phyloP scores from a whole-genome alignment of 2,113 vertebrate genomes.

The Myrmophylax atrothorax region DNA sequence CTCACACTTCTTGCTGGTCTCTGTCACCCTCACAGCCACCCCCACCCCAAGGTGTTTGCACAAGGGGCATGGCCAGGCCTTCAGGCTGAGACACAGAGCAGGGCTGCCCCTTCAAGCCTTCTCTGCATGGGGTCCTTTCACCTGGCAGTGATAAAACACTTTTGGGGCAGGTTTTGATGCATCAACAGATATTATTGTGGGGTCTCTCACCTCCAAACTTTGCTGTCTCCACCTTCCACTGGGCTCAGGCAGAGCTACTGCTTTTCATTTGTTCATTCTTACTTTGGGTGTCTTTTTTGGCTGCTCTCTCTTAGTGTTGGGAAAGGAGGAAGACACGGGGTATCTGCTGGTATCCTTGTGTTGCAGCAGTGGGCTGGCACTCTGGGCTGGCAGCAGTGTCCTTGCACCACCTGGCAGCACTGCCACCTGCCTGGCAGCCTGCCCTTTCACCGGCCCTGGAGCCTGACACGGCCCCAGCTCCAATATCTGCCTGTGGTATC shows the following conservation, averaged over 20 bases:
- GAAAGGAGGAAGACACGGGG: not conserved
- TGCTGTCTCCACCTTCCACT: not conserved
- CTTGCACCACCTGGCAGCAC: not conserved
- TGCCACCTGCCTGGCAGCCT: not conserved
- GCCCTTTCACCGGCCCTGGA: fast-evolving
- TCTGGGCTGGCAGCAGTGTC: not conserved
- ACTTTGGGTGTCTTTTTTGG: not conserved
- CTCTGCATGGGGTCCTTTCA: not conserved
- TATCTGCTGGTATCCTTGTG: not conserved
- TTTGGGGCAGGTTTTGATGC: not conserved
- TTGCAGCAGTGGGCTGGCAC: not conserved
- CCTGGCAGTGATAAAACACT: not conserved
- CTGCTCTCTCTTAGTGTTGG: not conserved
- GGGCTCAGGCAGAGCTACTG: not conserved
- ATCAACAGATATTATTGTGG: not conserved
- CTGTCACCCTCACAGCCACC: not conserved
- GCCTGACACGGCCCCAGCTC: not conserved
- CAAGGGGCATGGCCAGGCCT: not conserved
- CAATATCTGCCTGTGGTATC: not conserved
- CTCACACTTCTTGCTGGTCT: not conserved
- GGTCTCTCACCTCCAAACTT: not conserved
- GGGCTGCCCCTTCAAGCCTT: not conserved
- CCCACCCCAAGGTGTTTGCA: not conserved
- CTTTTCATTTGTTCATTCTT: not conserved
- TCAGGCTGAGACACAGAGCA: not conserved